These are phyloP conservation scores for Hexactinellida sp. DNA, from an alignment of 37 sponge, comb jelly and placozoan genomes.

Conservation along the genomic window DNA sequence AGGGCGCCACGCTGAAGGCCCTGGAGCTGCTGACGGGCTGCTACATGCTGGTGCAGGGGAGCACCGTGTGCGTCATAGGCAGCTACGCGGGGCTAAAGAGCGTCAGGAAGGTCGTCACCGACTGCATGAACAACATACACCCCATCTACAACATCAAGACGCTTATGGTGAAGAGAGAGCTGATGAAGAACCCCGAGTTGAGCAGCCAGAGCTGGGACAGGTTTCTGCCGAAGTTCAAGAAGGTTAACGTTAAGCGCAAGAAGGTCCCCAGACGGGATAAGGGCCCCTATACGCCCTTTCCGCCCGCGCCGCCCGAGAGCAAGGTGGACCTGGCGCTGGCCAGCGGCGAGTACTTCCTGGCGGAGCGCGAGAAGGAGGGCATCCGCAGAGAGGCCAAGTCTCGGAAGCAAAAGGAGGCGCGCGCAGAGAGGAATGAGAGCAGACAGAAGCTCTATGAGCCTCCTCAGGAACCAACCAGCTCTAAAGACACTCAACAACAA, in stretches of 20 bases:
- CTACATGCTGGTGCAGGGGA: conserved; percentile 92
- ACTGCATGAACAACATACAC: conserved; percentile 97
- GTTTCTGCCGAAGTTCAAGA: conserved; percentile 91
- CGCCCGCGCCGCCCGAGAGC: conserved; percentile 94
- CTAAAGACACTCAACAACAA: not conserved
- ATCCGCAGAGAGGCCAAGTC: not conserved
- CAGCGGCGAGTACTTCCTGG: conserved; percentile 94
- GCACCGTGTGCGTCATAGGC: conserved; percentile 84
- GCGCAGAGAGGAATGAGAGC: not conserved
- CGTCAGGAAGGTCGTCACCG: conserved; percentile 74
- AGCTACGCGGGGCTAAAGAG: conserved; percentile 74
- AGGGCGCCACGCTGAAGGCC: conserved; percentile 88
- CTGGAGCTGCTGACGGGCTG: conserved; percentile 88
- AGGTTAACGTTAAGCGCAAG: conserved; percentile 62
- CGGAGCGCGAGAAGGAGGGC: conserved; percentile 60
- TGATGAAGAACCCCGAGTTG: conserved; percentile 85
- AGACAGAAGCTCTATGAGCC: conserved; percentile 26
- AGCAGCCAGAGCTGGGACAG: conserved; percentile 91
- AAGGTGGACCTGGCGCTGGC: conserved; percentile 96
- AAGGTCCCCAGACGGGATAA: conserved; percentile 52
- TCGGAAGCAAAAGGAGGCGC: conserved; percentile 5
- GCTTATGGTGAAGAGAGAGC: conserved; percentile 91
- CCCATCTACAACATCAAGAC: conserved; percentile 98
- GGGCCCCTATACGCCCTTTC: conserved; percentile 86
- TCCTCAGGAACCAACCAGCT: conserved; percentile 7